A percentile compares a stretch with the other conserved stretches of the same genome.
These are phyloP conservation scores for Astyanax mexicanus DNA, from an alignment of 2,797 vertebrate species.

Conservation along the genomic window DNA sequence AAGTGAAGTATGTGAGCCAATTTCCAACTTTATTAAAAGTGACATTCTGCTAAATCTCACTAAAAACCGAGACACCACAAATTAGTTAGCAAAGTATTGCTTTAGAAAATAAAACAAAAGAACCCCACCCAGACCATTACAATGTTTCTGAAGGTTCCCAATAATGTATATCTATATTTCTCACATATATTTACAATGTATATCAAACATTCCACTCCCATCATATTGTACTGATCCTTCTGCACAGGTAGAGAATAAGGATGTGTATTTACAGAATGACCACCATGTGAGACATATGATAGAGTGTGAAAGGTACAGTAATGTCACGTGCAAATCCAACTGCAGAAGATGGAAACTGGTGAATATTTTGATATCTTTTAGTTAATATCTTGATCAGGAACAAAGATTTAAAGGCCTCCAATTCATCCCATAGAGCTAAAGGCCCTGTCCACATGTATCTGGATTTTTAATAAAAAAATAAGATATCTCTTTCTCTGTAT, in stretches of 20 bases:
- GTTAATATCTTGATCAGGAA: background rate
- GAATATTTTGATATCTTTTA: background rate
- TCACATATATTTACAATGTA: conserved; percentile 50
- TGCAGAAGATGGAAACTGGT: background rate
- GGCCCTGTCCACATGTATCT: no score
- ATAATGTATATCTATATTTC: conserved; percentile 45
- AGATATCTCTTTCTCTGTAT: no score
- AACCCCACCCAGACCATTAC: background rate
- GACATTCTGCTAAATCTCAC: background rate
- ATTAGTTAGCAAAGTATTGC: conserved; percentile 5
- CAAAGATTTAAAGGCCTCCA: background rate
- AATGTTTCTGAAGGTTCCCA: conserved; percentile 23
- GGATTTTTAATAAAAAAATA: no score
- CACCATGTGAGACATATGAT: background rate
- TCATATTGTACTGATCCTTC: background rate
- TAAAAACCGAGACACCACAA: background rate
- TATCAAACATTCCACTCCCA: conserved; percentile 29
- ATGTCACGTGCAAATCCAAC: conserved; percentile 8
- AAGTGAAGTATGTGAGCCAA: background rate
- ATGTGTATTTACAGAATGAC: conserved; percentile 19
- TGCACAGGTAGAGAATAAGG: background rate
- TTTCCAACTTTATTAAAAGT: background rate
- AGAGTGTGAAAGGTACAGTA: background rate
- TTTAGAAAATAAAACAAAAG: background rate
- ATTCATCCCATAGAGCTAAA: background rate